A percentile compares a stretch with the other conserved stretches of the same genome.
Evolutionary conservation across 2,113 vertebrate genomes (phyloP).

Genomic region (Antigone vipio): DNA sequence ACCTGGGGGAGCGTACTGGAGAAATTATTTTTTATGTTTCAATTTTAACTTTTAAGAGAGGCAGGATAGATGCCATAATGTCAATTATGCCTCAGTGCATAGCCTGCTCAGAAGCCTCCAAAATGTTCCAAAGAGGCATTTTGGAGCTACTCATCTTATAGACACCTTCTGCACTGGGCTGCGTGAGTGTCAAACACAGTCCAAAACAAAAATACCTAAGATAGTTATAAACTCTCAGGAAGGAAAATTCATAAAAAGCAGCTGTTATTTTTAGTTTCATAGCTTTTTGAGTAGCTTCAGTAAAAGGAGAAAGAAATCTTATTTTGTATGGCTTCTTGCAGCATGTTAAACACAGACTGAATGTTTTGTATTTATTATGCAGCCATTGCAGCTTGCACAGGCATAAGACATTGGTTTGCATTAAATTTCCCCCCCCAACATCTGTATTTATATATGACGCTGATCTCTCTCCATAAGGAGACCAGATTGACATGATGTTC

Average conservation of each 20-base stretch:
- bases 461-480: background rate
- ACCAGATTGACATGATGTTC: background rate
- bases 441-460: background rate
- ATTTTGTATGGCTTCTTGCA: background rate
- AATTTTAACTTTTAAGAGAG: background rate
- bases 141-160: background rate
- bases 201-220: background rate
- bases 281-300: background rate
- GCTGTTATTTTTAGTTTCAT: background rate
- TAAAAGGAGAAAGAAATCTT: background rate
- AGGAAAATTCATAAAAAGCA: background rate
- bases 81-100: background rate
- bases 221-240: background rate
- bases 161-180: background rate
- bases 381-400: background rate
- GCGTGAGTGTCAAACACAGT: background rate
- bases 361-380: background rate
- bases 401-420: background rate
- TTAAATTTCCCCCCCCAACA: background rate
- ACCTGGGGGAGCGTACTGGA: background rate
- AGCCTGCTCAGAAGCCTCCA: background rate
- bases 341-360: background rate
- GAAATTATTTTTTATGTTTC: background rate
- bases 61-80: background rate
- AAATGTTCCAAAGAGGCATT: background rate